Percentiles rank a stretch among this genome's conserved stretches.
Evolutionary conservation across 2,888 invertebrate genomes (phyloP).

Genomic region (Drosophila acutilabella): DNA sequence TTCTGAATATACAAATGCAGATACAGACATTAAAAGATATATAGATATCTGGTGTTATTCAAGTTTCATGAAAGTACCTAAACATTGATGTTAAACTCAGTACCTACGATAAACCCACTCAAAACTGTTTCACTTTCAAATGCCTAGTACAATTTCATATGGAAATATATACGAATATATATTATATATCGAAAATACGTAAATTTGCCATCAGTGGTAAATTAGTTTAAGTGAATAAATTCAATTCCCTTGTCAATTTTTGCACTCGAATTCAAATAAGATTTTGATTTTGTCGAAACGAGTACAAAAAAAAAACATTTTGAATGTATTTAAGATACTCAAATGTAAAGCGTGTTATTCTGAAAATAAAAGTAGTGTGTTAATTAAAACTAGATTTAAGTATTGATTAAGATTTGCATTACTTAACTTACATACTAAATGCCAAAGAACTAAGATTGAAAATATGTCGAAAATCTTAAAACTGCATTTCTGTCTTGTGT

Average conservation of each 20-base stretch:
- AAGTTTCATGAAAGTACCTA: slow-evolving; percentile 54
- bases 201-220: slow-evolving; percentile 33
- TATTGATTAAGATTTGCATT: not conserved
- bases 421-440: not conserved
- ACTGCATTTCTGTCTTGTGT: slow-evolving; percentile 12
- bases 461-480: not conserved
- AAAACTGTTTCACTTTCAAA: slow-evolving; percentile 32
- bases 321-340: slow-evolving; percentile 48
- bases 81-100: slow-evolving; percentile 23
- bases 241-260: slow-evolving; percentile 65
- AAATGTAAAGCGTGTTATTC: slow-evolving; percentile 71
- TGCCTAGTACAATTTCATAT: slow-evolving; percentile 1
- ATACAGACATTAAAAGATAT: slow-evolving; percentile 7
- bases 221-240: slow-evolving; percentile 26
- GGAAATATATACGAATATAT: slow-evolving; percentile 4
- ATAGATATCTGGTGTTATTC: slow-evolving; percentile 10
- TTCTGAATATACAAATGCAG: slow-evolving; percentile 14
- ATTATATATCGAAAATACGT: slow-evolving; percentile 32
- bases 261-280: slow-evolving; percentile 30
- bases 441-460: slow-evolving; percentile 27
- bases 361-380: slow-evolving; percentile 55
- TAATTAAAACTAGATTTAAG: slow-evolving; percentile 12
- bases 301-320: slow-evolving; percentile 40
- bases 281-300: slow-evolving; percentile 28
- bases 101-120: slow-evolving; percentile 41